Base-by-base conservation (phyloP, 1,140 invertebrate species). In the Drosophila hydei region DNA sequence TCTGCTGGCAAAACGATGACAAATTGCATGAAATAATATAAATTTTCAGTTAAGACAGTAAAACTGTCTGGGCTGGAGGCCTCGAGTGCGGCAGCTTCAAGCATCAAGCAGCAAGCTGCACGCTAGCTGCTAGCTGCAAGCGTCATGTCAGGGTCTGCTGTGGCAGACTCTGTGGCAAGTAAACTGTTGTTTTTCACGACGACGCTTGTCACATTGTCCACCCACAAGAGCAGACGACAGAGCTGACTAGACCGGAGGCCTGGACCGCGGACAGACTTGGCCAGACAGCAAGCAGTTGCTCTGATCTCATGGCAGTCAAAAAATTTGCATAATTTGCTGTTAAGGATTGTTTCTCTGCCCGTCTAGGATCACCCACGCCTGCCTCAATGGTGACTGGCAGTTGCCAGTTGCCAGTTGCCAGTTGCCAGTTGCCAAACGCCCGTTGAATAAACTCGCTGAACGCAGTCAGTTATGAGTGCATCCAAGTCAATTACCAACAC, bases 21-120 rank as follows among this genome's bases (percentile, higher is more conserved):
- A 87, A 87, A 87, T 87, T 87, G 81, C 81, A 83, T 73, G 79
- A 87, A 87, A 87, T 88, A 88, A 88, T 87, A 87, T 87, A 87
- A 87, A 87, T 87, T 87, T 87, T 78, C 73, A 87, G 81, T 70
- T 78, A 88, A 78, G 81, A 77, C 81, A 88, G 81, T 87, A 75
- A 87, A 87, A 88, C 83, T 77, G 80, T 85, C 80, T 79, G 80
- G 68, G 59, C 45, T 43, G 27, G 33, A 47, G 51, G 62, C 40
- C 60, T 65, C 56, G 60, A 58, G 40, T 59, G 33, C 54, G 64
- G 30, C 38, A 70, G 67, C 42, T 42, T 6, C 38, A 42, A 7
- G n/a, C 38, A 16, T 6, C 23, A 27, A 38, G 73, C 50, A 23
- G 6, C 27, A 12, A 25, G 33, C 62, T 58, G 64, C 19, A 68